Evolutionary conservation across 2,797 vertebrate genomes (phyloP).

Genomic region (Leucoraja ocellata): DNA sequence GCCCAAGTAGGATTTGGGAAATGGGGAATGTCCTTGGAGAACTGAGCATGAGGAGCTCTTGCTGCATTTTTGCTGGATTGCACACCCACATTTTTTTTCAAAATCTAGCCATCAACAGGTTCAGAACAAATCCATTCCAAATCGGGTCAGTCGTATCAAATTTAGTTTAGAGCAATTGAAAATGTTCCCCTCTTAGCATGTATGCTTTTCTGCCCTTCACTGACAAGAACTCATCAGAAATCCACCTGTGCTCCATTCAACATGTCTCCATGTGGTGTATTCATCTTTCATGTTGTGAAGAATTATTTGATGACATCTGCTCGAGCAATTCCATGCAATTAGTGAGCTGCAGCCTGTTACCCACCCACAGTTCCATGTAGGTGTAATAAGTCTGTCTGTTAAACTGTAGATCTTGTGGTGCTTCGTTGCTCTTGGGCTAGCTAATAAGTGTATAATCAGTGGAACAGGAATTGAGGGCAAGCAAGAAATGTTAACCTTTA

Average conservation of each 20-base stretch:
- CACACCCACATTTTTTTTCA: not conserved
- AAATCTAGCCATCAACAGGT: not conserved
- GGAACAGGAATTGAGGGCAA: not conserved
- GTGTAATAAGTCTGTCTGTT: not conserved
- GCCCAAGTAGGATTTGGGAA: not conserved
- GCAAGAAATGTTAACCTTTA: not conserved
- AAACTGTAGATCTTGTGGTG: not conserved
- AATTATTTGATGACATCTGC: not conserved
- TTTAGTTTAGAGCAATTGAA: not conserved
- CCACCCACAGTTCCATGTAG: not conserved
- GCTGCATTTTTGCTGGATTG: not conserved
- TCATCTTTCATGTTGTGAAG: not conserved
- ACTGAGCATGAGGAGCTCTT: not conserved
- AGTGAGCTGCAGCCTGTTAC: conserved; percentile 14
- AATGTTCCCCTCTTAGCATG: not conserved
- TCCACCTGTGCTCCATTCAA: not conserved
- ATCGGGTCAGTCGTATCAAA: not conserved
- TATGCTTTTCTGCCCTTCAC: not conserved
- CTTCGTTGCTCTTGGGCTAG: not conserved
- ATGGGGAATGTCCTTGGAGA: not conserved
- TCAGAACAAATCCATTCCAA: not conserved
- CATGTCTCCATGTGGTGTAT: not conserved
- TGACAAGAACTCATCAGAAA: not conserved
- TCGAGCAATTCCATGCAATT: not conserved
- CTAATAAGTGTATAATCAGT: not conserved